Base-by-base conservation (phyloP, 2,113 vertebrate species). In the Centropristis striata region DNA sequence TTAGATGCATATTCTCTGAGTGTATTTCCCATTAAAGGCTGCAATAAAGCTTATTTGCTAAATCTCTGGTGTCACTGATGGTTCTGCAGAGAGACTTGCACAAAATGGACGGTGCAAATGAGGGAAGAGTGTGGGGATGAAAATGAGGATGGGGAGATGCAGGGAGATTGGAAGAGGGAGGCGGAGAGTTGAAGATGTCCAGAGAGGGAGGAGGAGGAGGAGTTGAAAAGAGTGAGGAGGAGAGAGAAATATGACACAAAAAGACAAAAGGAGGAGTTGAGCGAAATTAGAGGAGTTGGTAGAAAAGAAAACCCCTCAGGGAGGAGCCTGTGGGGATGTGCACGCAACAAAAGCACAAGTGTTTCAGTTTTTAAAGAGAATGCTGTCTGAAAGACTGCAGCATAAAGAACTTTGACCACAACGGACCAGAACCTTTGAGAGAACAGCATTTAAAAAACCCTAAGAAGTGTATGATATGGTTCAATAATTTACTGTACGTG, bases 291-390 rank as follows among this genome's bases (percentile, higher is more conserved):
- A 79, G 55, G 25, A 66, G 80, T 20, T 64, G 36, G 5, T 7
- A 60, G 15, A 42, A 53, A 69, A 41, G 60, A 32, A 16, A 25
- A 25, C 23, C 15, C 5, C 23, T 15, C 5, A 75, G 54, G 72
- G 75, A 79, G 76, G 73, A 78, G 67, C 64, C 50, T 72, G 60
- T 10, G 68, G 55, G 50, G 73, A 80, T 54, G 18, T 60, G 49
- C 54, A 59, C 11, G 65, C 42, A 70, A 51, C 47, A 74, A 78
- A 77, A 73, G 46, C 8, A 57, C 15, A 50, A 75, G 57, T 72
- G 37, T 67, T 36, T 78, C 57, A 72, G 49, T 73, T 79, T 65
- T 54, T 64, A 25, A n/a, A 70, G 55, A 55, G 28, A n/a, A 11
- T n/a, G 39, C 2, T 21, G 44, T 58, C 23, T 57, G 59, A 82